Percentiles rank a stretch among this genome's conserved stretches.
These are phyloP conservation scores for Sorex araneus DNA, from an alignment of 2,113 vertebrate genomes.

Conservation along the genomic window DNA sequence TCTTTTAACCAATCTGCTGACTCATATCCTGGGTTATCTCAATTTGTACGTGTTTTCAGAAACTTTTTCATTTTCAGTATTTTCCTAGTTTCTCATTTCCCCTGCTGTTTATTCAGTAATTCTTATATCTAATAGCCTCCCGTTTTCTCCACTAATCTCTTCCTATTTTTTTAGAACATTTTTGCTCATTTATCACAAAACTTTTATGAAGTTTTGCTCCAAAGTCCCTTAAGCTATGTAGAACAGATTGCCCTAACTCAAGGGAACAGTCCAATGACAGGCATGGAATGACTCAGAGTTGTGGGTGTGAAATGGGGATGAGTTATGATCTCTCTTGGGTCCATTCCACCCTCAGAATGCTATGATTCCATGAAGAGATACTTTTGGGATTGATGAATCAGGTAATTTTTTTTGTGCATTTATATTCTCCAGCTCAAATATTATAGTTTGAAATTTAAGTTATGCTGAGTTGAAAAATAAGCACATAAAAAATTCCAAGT, in stretches of 20 bases:
- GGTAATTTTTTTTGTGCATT: constrained; percentile 47
- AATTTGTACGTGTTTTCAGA: constrained; percentile 66
- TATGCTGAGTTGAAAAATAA: constrained; percentile 56
- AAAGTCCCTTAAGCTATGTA: background rate
- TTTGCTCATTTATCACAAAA: constrained; percentile 56
- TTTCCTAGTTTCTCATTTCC: constrained; percentile 54
- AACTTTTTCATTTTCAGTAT: constrained; percentile 67
- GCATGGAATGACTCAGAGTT: background rate
- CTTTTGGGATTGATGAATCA: constrained; percentile 5
- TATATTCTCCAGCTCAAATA: constrained; percentile 60
- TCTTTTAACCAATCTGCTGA: constrained; percentile 64
- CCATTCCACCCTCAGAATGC: background rate
- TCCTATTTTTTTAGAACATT: constrained; percentile 60
- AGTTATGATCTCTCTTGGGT: background rate
- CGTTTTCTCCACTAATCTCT: background rate
- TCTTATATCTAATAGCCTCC: background rate
- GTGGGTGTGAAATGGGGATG: background rate
- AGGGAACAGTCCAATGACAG: constrained; percentile 3
- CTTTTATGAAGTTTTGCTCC: constrained; percentile 26
- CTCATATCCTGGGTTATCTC: constrained; percentile 74
- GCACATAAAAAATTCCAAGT: constrained; percentile 24
- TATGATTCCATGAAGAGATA: constrained; percentile 36
- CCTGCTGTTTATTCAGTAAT: constrained; percentile 22
- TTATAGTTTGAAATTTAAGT: constrained; percentile 65
- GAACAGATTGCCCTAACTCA: constrained; percentile 22